Conservation (phyloP, 2,888 invertebrate species). For the Pseudoips prasinana region DNA sequence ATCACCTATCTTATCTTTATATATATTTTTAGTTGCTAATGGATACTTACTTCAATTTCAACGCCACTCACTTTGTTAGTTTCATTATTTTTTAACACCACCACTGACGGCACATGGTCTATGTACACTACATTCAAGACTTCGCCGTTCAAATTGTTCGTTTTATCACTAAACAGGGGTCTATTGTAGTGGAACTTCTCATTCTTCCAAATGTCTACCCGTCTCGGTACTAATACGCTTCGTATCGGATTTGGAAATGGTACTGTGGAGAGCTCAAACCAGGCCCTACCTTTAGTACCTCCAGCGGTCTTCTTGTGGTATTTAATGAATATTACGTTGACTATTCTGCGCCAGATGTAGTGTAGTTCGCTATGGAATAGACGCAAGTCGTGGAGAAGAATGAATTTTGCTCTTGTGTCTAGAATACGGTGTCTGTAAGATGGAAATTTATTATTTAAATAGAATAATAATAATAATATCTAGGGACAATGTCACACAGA, state of each 20-base stretch:
- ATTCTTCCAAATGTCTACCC: constrained; percentile 86
- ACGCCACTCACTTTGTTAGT: constrained; percentile 79
- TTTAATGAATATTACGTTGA: constrained; percentile 87
- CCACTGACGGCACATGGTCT: constrained; percentile 86
- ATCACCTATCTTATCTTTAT: too few relatives aligned
- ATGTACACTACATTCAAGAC: constrained; percentile 84
- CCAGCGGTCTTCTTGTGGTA: constrained; percentile 66
- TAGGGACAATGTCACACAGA: too few relatives aligned
- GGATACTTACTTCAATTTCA: constrained; percentile 85
- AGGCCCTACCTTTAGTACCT: constrained; percentile 61
- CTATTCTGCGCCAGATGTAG: constrained; percentile 89
- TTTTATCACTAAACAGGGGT: constrained; percentile 82
- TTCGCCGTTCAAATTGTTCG: constrained; percentile 81
- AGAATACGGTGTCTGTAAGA: constrained; percentile 83
- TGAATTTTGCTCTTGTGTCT: constrained; percentile 86
- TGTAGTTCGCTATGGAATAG: constrained; percentile 85
- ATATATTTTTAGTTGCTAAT: too few relatives aligned
- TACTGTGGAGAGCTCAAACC: constrained; percentile 88
- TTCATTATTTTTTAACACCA: constrained; percentile 62
- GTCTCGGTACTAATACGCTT: constrained; percentile 80
- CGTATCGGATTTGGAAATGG: constrained; percentile 85
- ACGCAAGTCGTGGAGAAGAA: constrained; percentile 86
- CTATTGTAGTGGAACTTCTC: constrained; percentile 81
- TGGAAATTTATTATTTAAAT: too few relatives aligned
- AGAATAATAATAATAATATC: too few relatives aligned